phyloP scores from a whole-genome alignment of 2,797 vertebrate species.

The Rhinoraja longicauda region DNA sequence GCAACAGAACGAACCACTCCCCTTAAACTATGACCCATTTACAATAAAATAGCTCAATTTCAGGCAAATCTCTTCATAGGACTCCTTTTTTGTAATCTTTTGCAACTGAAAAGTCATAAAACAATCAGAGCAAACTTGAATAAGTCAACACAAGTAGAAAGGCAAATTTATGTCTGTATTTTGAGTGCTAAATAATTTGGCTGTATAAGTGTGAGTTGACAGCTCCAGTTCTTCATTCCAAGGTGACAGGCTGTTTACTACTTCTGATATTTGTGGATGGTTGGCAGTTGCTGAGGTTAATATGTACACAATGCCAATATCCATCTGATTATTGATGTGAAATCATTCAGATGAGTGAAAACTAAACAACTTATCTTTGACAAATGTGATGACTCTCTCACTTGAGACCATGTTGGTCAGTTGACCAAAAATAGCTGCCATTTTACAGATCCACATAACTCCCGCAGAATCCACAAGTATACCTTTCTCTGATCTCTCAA shows the following conservation, averaged over 20 bases:
- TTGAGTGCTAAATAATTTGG: background rate
- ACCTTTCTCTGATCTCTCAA: background rate
- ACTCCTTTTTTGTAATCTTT: background rate
- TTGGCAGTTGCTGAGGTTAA: constrained; percentile 17
- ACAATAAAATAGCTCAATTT: constrained; percentile 1
- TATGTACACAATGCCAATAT: background rate
- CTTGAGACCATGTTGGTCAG: background rate
- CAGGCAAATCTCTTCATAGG: background rate
- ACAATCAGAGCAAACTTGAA: background rate
- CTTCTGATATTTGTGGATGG: background rate
- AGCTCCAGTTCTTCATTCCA: constrained; percentile 12
- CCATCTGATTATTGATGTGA: background rate
- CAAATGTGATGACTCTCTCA: background rate
- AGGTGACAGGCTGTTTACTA: constrained; percentile 14
- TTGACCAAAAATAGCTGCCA: background rate
- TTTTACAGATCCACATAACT: background rate
- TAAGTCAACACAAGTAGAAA: background rate
- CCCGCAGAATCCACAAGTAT: background rate
- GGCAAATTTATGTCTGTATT: background rate
- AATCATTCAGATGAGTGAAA: background rate
- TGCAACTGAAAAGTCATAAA: background rate
- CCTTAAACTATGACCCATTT: background rate
- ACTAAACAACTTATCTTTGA: background rate
- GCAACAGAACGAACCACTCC: background rate
- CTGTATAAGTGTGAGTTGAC: background rate